Conservation (phyloP, 2,113 vertebrate genomes). For the Damaliscus lunatus region DNA sequence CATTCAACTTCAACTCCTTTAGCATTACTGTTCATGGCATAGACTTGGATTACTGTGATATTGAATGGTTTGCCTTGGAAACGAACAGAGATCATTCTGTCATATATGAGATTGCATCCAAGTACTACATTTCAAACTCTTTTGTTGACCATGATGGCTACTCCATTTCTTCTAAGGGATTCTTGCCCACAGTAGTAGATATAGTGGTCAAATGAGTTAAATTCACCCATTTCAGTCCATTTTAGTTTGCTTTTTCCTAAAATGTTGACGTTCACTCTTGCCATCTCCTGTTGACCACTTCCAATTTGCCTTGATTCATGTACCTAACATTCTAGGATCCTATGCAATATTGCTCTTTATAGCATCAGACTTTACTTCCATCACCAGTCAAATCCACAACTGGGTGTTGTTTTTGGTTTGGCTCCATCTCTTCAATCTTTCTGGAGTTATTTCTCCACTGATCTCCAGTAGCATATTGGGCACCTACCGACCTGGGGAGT, state of each 20-base stretch:
- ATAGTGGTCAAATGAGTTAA: background rate
- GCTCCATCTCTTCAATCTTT: background rate
- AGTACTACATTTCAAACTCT: background rate
- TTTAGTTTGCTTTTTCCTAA: background rate
- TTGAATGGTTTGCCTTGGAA: background rate
- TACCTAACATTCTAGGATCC: background rate
- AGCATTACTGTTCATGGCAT: background rate
- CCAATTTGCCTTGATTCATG: background rate
- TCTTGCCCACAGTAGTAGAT: background rate
- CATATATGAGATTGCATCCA: background rate
- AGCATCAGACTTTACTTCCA: background rate
- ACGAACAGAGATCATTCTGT: background rate
- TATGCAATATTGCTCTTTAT: background rate
- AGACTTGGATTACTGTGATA: background rate
- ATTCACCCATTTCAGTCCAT: background rate
- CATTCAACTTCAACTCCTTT: background rate
- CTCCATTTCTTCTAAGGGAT: background rate
- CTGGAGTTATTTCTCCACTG: background rate
- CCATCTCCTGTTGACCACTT: background rate
- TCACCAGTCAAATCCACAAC: background rate
- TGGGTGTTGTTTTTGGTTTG: background rate
- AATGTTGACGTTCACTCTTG: background rate
- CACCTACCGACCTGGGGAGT: fast-evolving
- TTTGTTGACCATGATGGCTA: background rate
- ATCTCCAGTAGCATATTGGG: background rate